Conservation (phyloP, 2,113 vertebrate genomes). For the Dromiciops gliroides region DNA sequence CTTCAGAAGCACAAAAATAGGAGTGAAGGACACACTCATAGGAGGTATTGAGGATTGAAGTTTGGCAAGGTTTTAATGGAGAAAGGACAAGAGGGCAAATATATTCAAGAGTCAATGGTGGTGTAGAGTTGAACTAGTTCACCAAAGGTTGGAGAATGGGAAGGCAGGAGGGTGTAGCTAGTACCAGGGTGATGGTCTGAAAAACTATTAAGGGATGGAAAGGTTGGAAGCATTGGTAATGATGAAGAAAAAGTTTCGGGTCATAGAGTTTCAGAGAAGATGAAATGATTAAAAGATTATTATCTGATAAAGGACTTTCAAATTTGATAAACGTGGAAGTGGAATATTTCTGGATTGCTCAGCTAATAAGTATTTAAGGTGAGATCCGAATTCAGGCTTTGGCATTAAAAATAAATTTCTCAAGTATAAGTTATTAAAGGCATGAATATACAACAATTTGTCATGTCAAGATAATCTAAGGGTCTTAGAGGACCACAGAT, state of each 20-base stretch:
- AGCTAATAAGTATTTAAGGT: neutral
- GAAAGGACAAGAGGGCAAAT: neutral
- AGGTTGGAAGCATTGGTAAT: neutral
- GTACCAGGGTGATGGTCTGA: neutral
- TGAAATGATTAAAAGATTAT: neutral
- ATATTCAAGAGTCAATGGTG: neutral
- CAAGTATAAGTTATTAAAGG: neutral
- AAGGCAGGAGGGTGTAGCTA: neutral
- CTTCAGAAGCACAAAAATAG: neutral
- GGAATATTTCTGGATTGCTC: neutral
- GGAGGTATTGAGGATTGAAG: neutral
- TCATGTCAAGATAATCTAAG: neutral
- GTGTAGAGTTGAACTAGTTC: neutral
- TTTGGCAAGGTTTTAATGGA: neutral
- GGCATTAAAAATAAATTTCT: neutral
- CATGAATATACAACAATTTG: neutral
- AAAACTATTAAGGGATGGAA: neutral
- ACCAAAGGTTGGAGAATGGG: neutral
- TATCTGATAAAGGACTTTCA: neutral
- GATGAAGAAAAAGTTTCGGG: neutral
- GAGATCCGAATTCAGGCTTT: neutral
- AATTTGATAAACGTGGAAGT: neutral
- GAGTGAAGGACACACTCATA: neutral
- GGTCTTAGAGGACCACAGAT: neutral
- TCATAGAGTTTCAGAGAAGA: neutral